Evolutionary conservation across 2,888 invertebrate species (phyloP), one percentile per base, ranked within the genome.

Genomic region (Tinea pellionella): DNA sequence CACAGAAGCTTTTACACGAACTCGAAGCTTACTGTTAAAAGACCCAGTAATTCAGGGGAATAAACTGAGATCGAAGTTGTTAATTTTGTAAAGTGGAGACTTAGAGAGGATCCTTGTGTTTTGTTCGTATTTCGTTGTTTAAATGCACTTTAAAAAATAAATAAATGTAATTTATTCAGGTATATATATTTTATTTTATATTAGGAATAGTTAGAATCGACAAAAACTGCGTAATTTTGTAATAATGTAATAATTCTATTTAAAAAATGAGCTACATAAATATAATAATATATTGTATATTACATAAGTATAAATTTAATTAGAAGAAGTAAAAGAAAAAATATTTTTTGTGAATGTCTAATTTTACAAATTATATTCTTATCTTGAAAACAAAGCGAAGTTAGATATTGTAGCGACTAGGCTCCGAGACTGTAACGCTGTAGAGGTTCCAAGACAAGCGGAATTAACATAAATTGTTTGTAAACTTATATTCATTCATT

Each of bases 391-490:
- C 47, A 16, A 16, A 37, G 37, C 24, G 19, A 24, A 24, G 24
- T 55, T 19, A 55, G 55, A 24, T 29, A 32, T 32, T 57, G 57
- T 57, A 19, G 15, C 24, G 16, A 15, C n/a, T n/a, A n/a, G n/a
- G n/a, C n/a, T n/a, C n/a, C n/a, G n/a, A n/a, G n/a, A n/a, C n/a
- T n/a, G n/a, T n/a, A n/a, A n/a, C n/a, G n/a, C n/a, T n/a, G n/a
- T n/a, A n/a, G n/a, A n/a, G n/a, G n/a, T 9, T 16, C 47, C 57
- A 32, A 57, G 57, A 32, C 57, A 12, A 32, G 32, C 57, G 30
- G 32, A 57, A 57, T 57, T 57, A 32, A 29, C 57, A 57, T 57
- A 57, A 57, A 57, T 32, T 32, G 57, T 57, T 57, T 57, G 57
- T 57, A 57, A 57, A 57, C 32, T 57, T 57, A 32, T 57, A 57